A percentile compares a stretch with the other conserved stretches of the same genome.
These are phyloP conservation scores for Tethea ocularis DNA, from an alignment of 2,888 invertebrate genomes.

Conservation along the genomic window DNA sequence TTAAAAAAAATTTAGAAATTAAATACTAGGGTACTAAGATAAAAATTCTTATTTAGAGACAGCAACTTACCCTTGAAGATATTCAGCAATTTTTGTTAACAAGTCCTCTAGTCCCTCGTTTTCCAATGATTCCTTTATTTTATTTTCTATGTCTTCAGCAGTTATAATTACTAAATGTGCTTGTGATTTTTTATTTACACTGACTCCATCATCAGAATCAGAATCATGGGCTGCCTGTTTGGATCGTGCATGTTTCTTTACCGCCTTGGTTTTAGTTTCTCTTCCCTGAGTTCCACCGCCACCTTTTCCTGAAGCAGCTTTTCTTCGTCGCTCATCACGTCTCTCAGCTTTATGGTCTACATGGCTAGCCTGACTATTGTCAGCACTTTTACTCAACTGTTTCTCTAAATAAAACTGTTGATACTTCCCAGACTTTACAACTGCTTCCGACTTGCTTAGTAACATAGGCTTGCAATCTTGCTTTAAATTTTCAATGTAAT, in stretches of 20 bases:
- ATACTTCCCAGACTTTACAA: conserved; percentile 89
- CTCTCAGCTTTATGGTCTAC: conserved; percentile 86
- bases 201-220: conserved; percentile 86
- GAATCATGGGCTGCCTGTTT: conserved; percentile 85
- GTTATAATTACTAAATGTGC: conserved; percentile 85
- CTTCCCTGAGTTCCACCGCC: conserved; percentile 97
- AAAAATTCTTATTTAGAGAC: too few relatives aligned
- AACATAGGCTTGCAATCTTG: conserved; percentile 87
- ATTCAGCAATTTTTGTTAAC: conserved; percentile 86
- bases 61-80: conserved; percentile 85
- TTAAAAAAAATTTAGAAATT: neutral
- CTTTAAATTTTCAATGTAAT: conserved; percentile 87
- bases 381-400: conserved; percentile 80
- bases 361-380: conserved; percentile 57
- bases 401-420: conserved; percentile 89
- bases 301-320: conserved; percentile 93
- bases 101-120: conserved; percentile 90
- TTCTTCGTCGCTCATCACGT: conserved; percentile 94
- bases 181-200: conserved; percentile 66
- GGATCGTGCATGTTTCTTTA: conserved; percentile 90
- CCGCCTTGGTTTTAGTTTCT: conserved; percentile 97
- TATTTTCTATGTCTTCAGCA: conserved; percentile 86
- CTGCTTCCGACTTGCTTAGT: conserved; percentile 86
- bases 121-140: conserved; percentile 85
- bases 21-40: neutral